These are phyloP conservation scores for Drosophila greeni DNA, from an alignment of 2,888 invertebrate species.

Conservation along the genomic window DNA sequence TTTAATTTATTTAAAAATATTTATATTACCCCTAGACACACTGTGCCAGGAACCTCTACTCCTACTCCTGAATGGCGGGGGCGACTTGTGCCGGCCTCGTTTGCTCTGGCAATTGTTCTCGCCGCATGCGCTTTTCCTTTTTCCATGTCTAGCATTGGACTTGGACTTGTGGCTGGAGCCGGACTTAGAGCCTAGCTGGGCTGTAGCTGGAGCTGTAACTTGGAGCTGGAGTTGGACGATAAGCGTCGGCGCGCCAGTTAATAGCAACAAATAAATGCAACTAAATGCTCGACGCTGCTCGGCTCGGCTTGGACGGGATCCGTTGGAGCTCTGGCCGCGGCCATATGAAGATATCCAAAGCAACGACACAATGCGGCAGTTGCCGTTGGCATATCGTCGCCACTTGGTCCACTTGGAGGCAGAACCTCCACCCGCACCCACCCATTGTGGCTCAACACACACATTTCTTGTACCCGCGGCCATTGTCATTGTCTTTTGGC, in stretches of 20 bases:
- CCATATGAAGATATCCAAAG: constrained; percentile 78
- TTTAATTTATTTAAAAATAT: background rate
- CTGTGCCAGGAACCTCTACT: constrained; percentile 8
- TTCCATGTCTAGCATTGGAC: constrained; percentile 59
- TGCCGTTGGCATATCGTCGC: constrained; percentile 76
- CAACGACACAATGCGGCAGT: constrained; percentile 77
- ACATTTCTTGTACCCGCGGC: constrained; percentile 16
- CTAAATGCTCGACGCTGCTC: constrained; percentile 71
- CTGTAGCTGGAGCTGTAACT: background rate
- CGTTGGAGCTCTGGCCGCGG: constrained; percentile 14
- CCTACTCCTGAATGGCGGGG: constrained; percentile 23
- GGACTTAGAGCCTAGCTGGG: constrained; percentile 17
- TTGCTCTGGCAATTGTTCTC: constrained; percentile 49
- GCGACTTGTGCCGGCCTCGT: constrained; percentile 37
- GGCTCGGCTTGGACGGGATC: constrained; percentile 38
- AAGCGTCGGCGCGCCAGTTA: constrained; percentile 77
- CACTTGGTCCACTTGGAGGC: constrained; percentile 48
- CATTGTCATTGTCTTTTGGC: constrained; percentile 59
- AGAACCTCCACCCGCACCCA: constrained; percentile 12
- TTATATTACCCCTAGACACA: background rate
- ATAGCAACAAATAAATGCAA: constrained; percentile 79
- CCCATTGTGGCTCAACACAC: constrained; percentile 32
- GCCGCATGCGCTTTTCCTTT: constrained; percentile 65
- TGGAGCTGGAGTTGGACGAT: constrained; percentile 51
- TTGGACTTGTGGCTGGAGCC: constrained; percentile 20